These are phyloP conservation scores for Agriopis marginaria DNA, from an alignment of 2,888 invertebrate species.

Conservation along the genomic window DNA sequence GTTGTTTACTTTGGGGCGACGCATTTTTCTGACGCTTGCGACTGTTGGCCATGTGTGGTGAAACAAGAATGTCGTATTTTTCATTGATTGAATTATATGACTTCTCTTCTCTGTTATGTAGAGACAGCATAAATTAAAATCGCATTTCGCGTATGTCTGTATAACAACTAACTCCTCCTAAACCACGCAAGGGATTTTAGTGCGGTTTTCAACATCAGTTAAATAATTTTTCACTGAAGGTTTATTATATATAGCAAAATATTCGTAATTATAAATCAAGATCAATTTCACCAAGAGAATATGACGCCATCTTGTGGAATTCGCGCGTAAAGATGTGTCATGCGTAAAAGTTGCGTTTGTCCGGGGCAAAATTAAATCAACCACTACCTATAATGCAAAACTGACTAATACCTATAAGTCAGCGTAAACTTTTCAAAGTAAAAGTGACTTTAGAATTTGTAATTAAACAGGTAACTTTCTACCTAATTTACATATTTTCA, in stretches of 20 bases:
- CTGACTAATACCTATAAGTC: background rate
- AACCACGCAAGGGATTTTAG: no score
- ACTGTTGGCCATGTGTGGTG: background rate
- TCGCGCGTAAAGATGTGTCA: no score
- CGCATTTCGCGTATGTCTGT: no score
- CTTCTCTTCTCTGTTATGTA: background rate
- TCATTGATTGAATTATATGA: background rate
- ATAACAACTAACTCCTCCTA: no score
- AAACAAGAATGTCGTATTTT: background rate
- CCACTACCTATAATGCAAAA: background rate
- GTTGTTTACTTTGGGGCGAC: constrained; percentile 43
- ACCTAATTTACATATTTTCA: constrained; percentile 13
- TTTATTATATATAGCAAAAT: no score
- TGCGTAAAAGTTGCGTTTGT: no score
- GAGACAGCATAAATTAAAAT: no score
- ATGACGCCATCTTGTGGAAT: no score
- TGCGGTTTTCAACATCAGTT: no score
- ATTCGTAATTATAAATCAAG: no score
- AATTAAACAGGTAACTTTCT: constrained; percentile 3
- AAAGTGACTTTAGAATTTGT: background rate
- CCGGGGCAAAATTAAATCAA: background rate
- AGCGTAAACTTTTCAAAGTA: background rate
- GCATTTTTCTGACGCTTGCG: constrained; percentile 28
- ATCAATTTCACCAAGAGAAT: no score
- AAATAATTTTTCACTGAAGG: no score